Base-by-base conservation (phyloP, 2,888 invertebrate genomes). In the Melinaea menophilus region DNA sequence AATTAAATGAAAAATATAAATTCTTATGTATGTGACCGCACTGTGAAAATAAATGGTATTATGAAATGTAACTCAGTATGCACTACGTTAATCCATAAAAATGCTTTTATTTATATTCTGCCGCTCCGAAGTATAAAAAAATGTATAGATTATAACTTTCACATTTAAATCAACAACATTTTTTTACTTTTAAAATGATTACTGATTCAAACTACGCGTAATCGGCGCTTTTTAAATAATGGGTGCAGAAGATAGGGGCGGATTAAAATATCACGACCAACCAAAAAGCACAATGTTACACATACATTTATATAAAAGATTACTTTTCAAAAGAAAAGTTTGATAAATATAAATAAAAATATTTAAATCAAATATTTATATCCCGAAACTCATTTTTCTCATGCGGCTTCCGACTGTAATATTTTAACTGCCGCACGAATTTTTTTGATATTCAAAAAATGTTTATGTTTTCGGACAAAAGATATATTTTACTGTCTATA, bases 221-320 rank as follows among this genome's bases (percentile, higher is more conserved):
- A 41, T 9, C 41, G 22, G 22, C 22, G 22, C 22, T 22, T 22
- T 22, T 41, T 41, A 41, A 5, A 41, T 31, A 22, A 51, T 9
- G 31, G 31, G 51, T 9, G 11, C 51, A 31, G 51, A 51, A 51
- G 51, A 5, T 51, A 51, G 31, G 9, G 31, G 0, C n/a, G 31
- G 31, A 31, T 31, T 31, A 51, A 51, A 41, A 3, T 31, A 31
- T 51, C 51, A 51, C 41, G 41, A 51, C 31, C 11, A 9, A 31
- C 11, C 31, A 55, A 61, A 4, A 22, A n/a, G 11, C 37, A 47
- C n/a, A 59, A 47, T 57, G 62, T 65, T 54, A 55, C 22, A 59
- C 54, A 47, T 55, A 59, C 57, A 58, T 58, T 66, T 60, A 56
- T 55, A 60, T 48, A 63, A 61, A 58, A 63, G 63, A 55, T 59